Conservation (phyloP, 2,113 vertebrate species). For the Oryzias celebensis region DNA sequence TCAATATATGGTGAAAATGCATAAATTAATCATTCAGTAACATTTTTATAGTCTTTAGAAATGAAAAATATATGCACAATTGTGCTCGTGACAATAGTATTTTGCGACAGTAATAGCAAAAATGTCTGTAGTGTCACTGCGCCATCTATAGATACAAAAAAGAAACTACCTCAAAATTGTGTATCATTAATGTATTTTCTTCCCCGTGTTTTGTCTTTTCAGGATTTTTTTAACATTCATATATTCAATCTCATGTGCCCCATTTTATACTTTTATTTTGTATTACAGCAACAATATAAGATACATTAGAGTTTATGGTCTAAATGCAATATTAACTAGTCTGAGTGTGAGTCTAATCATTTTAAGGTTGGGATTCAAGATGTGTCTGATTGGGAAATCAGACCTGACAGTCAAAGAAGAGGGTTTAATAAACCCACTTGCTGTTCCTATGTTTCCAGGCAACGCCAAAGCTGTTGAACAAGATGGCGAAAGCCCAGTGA, state of each 20-base stretch:
- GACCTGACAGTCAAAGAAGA: background rate
- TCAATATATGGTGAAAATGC: background rate
- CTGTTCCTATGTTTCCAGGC: slow-evolving; percentile 65
- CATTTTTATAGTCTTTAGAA: background rate
- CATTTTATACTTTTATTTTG: too few relatives aligned
- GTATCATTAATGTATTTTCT: too few relatives aligned
- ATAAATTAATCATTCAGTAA: background rate
- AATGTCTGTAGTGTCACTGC: slow-evolving; percentile 3
- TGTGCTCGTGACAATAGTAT: background rate
- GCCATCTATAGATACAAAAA: slow-evolving; percentile 33
- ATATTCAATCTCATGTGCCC: too few relatives aligned
- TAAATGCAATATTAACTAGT: background rate
- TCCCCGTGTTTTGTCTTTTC: background rate
- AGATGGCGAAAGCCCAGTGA: slow-evolving; percentile 64
- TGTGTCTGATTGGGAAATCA: background rate
- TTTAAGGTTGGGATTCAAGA: background rate
- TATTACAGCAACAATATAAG: too few relatives aligned
- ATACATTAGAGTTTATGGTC: background rate
- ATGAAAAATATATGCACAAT: too few relatives aligned
- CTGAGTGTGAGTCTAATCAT: too few relatives aligned
- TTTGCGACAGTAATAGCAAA: background rate
- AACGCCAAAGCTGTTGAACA: slow-evolving; percentile 52
- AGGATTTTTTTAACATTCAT: slow-evolving; percentile 1
- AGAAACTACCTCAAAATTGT: background rate
- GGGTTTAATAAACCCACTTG: rapidly evolving